Evolutionary conservation across 2,888 invertebrate genomes (phyloP).

Genomic region (Caenorhabditis virilis): DNA sequence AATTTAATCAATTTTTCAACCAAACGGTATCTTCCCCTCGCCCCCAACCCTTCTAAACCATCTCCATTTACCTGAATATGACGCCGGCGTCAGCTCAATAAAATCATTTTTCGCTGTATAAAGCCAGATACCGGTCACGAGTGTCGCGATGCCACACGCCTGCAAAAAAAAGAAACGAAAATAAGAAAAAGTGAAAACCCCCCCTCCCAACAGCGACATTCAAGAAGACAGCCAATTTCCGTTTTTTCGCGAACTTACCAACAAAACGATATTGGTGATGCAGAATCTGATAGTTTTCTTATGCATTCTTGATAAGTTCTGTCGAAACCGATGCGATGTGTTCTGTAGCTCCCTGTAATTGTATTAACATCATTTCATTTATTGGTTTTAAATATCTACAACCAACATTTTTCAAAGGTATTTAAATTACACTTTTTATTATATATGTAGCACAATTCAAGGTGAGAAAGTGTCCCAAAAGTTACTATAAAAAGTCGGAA

Average conservation of each 20-base stretch:
- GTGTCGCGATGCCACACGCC: conserved; percentile 2
- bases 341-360: no score
- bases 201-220: no score
- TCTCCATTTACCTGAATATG: conserved; percentile 52
- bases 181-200: not conserved
- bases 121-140: conserved; percentile 80
- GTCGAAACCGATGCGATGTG: not conserved
- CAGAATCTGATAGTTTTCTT: conserved; percentile 6
- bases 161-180: not conserved
- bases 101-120: conserved; percentile 79
- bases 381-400: no score
- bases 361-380: no score
- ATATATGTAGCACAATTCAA: no score
- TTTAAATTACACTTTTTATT: no score
- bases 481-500: no score
- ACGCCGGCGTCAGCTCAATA: conserved; percentile 76
- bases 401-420: no score
- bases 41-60: not conserved
- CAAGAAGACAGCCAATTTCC: no score
- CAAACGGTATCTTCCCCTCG: not conserved
- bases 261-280: conserved; percentile 20
- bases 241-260: no score
- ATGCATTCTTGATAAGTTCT: not conserved
- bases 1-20: no score
- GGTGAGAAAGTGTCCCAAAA: no score